Evolutionary conservation across 2,113 vertebrate genomes (phyloP).

Genomic region (Coturnix japonica): DNA sequence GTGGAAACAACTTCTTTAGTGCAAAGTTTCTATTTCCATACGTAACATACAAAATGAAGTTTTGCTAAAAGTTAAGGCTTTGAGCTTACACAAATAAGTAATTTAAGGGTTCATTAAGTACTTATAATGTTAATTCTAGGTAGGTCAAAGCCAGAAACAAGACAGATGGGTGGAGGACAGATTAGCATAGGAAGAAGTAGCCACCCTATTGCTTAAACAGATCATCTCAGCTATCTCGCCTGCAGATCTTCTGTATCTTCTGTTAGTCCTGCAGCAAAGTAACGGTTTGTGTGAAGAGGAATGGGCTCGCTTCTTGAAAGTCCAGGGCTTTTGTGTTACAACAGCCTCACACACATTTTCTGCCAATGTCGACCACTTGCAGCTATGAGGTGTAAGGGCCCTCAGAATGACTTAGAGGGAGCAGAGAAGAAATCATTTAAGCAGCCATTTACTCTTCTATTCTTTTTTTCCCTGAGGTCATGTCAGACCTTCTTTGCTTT

Average conservation of each 20-base stretch:
- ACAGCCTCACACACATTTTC: background rate
- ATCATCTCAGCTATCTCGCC: background rate
- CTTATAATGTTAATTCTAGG: background rate
- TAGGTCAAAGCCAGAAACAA: background rate
- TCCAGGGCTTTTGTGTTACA: background rate
- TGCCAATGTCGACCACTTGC: background rate
- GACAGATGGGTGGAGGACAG: background rate
- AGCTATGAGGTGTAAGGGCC: background rate
- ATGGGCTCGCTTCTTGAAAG: fast-evolving
- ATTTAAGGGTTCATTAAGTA: background rate
- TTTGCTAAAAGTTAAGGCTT: background rate
- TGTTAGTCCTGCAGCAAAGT: fast-evolving
- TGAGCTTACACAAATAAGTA: background rate
- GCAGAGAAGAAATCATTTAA: background rate
- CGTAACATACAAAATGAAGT: background rate
- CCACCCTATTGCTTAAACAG: background rate
- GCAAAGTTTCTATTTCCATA: background rate
- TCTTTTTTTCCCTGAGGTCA: background rate
- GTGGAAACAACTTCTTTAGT: background rate
- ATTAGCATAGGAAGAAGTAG: background rate
- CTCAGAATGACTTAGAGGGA: background rate
- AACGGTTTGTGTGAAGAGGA: background rate
- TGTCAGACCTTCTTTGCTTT: background rate
- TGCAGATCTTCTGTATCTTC: background rate
- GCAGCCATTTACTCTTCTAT: background rate